Base-by-base conservation (phyloP, 2,797 vertebrate species). In the Channa striata region DNA sequence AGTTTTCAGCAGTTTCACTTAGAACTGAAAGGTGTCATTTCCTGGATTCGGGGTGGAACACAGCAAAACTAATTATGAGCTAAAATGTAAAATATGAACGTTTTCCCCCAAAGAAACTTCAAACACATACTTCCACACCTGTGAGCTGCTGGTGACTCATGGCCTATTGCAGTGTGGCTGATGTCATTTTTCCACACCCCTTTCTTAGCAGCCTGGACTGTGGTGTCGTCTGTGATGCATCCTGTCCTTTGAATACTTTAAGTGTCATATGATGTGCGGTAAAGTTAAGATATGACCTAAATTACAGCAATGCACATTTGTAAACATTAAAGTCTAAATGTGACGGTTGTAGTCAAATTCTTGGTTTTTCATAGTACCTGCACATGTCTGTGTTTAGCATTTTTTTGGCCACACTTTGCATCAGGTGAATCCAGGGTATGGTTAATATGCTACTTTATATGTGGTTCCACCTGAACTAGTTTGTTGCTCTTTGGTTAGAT, bases 1-100 rank as follows among this genome's bases (percentile, higher is more conserved):
- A n/a, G 5, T 37, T 49, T 25, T 63, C 57, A 2, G 21, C 12
- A 25, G 72, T 88, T 86, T 85, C 78, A 44, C 40, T 77, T 37
- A 65, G 77, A 84, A 82, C 43, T 76, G 81, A 85, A 80, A 89
- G 13, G 53, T 70, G 57, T 67, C 51, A 46, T 68, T 84, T 88
- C 86, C 89, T 80, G 58, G 12, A 80, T 70, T 67, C 13, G 59
- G 33, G 1, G 30, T 52, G 37, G 25, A 33, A 75, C 44, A 68
- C 5, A 48, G 6, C 2, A 34, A 12, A 40, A 49, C 52, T 49
- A 23, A 13, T 42, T 52, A 68, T 52, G 48, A 59, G 17, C 5
- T 39, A 4, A 59, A 68, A 11, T 2, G 16, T 11, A 62, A 19
- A 25, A 6, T 10, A 3, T 16, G 11, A 19, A 8, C 17, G 39